These are phyloP conservation scores for Hirtodrosophila histrioides DNA, from an alignment of 2,888 invertebrate genomes.

Conservation along the genomic window DNA sequence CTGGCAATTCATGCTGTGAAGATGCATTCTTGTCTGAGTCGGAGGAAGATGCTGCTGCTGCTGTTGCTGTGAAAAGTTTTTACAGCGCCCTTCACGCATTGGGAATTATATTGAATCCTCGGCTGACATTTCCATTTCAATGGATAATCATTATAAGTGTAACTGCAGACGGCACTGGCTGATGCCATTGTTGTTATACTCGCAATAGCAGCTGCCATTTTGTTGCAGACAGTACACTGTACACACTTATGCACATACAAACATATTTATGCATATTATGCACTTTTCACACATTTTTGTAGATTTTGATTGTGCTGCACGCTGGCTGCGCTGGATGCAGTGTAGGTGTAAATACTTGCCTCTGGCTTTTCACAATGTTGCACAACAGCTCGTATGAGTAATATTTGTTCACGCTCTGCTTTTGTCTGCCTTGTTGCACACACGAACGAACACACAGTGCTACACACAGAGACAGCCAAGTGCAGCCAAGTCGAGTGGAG, in stretches of 20 bases:
- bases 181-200: constrained; percentile 40
- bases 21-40: constrained; percentile 48
- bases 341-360: constrained; percentile 76
- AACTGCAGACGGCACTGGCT: constrained; percentile 59
- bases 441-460: constrained; percentile 3
- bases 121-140: constrained; percentile 82
- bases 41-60: constrained; percentile 25
- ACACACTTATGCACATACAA: constrained; percentile 9
- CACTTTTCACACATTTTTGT: constrained; percentile 72
- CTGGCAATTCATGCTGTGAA: constrained; percentile 63
- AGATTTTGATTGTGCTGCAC: constrained; percentile 63
- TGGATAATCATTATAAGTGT: constrained; percentile 81
- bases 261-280: constrained; percentile 64
- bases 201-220: constrained; percentile 61
- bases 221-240: constrained; percentile 35
- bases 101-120: constrained; percentile 78
- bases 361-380: constrained; percentile 65
- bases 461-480: constrained; percentile 10
- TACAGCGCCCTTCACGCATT: constrained; percentile 64
- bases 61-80: constrained; percentile 55
- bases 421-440: constrained; percentile 64
- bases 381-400: constrained; percentile 68
- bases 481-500: constrained; percentile 52
- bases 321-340: constrained; percentile 14
- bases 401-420: constrained; percentile 75